Percentiles rank a stretch among this genome's conserved stretches.
Conservation (phyloP, 1,140 invertebrate genomes). For the Drosophila cardini region DNA sequence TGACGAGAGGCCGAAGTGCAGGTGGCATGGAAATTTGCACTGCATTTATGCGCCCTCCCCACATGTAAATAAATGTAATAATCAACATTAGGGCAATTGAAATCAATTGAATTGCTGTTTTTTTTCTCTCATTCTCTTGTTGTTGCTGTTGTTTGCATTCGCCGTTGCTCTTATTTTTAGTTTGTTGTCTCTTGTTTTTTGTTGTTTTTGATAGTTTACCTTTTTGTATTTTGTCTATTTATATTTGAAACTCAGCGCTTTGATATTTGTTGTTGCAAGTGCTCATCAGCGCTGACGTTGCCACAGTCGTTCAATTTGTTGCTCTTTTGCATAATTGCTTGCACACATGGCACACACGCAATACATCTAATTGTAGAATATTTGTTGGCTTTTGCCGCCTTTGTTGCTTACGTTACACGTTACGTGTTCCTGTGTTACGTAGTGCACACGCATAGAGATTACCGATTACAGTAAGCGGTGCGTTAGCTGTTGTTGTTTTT, state of each 20-base stretch:
- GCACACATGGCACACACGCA: constrained; percentile 53
- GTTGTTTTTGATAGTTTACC: constrained; percentile 54
- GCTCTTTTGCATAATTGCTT: constrained; percentile 76
- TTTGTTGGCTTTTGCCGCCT: constrained; percentile 49
- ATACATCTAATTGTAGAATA: constrained; percentile 47
- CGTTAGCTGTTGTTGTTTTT: constrained; percentile 52
- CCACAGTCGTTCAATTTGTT: constrained; percentile 65
- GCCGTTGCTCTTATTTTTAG: constrained; percentile 42
- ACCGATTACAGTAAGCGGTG: constrained; percentile 45
- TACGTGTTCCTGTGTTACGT: constrained; percentile 59
- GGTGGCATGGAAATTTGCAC: constrained; percentile 47
- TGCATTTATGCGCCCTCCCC: neutral
- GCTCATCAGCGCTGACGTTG: constrained; percentile 51
- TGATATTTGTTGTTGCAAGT: constrained; percentile 60
- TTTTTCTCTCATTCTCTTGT: constrained; percentile 6
- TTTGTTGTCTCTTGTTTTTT: constrained; percentile 41
- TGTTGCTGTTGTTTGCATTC: constrained; percentile 7
- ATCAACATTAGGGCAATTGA: constrained; percentile 70
- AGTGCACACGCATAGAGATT: constrained; percentile 49
- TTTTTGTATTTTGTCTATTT: constrained; percentile 63
- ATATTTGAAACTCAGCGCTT: constrained; percentile 58
- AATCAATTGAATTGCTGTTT: constrained; percentile 69
- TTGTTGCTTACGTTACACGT: constrained; percentile 68
- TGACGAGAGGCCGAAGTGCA: constrained; percentile 38
- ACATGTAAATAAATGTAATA: constrained; percentile 66